Percentiles rank a stretch among this genome's conserved stretches.
These are phyloP conservation scores for Galago senegalensis DNA, from an alignment of 2,797 vertebrate species.

Conservation along the genomic window DNA sequence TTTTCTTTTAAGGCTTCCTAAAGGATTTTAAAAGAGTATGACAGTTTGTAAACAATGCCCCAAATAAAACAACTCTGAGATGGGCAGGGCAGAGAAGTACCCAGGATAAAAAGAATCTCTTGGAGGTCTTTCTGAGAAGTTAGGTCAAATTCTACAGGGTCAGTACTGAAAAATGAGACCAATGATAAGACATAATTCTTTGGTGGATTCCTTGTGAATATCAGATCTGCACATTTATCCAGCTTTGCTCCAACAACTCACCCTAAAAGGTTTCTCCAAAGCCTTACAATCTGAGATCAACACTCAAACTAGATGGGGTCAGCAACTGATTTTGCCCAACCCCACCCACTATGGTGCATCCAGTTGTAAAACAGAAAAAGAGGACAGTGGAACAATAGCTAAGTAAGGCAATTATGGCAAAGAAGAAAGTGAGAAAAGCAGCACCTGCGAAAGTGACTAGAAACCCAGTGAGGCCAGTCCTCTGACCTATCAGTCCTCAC, in stretches of 20 bases:
- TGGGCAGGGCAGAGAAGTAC: neutral
- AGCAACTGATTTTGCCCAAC: neutral
- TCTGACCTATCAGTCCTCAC: neutral
- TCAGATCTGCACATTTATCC: constrained; percentile 21
- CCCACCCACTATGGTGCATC: neutral
- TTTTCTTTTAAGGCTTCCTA: constrained; percentile 74
- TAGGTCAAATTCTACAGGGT: neutral
- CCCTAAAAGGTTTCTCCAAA: constrained; percentile 35
- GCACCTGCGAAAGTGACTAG: neutral
- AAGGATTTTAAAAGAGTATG: constrained; percentile 55
- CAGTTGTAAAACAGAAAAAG: constrained; percentile 62
- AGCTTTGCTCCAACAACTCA: constrained; percentile 12
- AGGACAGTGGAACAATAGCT: neutral
- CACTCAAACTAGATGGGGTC: neutral
- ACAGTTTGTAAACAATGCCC: constrained; percentile 75
- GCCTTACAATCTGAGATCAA: constrained; percentile 23
- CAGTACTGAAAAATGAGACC: constrained; percentile 43
- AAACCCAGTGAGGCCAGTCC: neutral
- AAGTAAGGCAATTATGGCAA: constrained; percentile 61
- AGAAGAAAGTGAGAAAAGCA: constrained; percentile 9
- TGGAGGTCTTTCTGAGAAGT: constrained; percentile 16
- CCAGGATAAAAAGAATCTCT: constrained; percentile 20
- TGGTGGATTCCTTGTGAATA: constrained; percentile 15
- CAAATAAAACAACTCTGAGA: constrained; percentile 58
- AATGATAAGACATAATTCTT: neutral